These are phyloP conservation scores for Tetragonisca angustula DNA, from an alignment of 2,888 invertebrate species.

Conservation along the genomic window DNA sequence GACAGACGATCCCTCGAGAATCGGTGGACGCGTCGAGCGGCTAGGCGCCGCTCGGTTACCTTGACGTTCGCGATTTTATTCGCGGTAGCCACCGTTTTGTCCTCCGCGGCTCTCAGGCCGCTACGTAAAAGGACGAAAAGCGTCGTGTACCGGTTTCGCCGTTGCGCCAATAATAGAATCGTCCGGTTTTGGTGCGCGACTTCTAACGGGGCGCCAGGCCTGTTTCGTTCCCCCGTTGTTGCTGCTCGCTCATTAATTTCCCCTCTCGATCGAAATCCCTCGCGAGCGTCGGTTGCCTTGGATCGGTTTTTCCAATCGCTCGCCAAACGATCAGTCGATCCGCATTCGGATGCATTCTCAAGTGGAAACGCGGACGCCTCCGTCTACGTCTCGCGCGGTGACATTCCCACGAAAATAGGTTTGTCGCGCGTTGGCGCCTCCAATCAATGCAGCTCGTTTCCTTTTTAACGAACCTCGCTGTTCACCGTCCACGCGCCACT, in stretches of 20 bases:
- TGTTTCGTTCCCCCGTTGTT: constrained; percentile 21
- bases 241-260: constrained; percentile 42
- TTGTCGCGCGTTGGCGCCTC: constrained; percentile 44
- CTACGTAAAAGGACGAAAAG: constrained; percentile 74
- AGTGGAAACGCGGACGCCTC: constrained; percentile 40
- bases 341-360: neutral
- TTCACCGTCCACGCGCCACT: neutral
- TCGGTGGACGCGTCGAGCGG: constrained; percentile 25
- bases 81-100: constrained; percentile 56
- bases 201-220: constrained; percentile 59
- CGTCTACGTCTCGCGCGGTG: constrained; percentile 7
- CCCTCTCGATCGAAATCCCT: constrained; percentile 50
- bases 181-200: constrained; percentile 74
- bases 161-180: constrained; percentile 74
- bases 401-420: constrained; percentile 46
- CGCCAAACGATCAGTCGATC: neutral
- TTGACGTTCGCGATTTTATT: constrained; percentile 64
- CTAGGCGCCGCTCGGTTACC: constrained; percentile 58
- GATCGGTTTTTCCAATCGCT: constrained; percentile 51
- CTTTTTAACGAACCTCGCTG: constrained; percentile 3
- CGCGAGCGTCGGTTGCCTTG: constrained; percentile 40
- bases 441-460: constrained; percentile 33
- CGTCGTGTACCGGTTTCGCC: constrained; percentile 67
- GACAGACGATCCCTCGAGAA: neutral
- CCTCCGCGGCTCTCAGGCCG: constrained; percentile 59